Evolutionary conservation across 1,140 invertebrate genomes (phyloP).

Genomic region (Frieseomelitta varia): DNA sequence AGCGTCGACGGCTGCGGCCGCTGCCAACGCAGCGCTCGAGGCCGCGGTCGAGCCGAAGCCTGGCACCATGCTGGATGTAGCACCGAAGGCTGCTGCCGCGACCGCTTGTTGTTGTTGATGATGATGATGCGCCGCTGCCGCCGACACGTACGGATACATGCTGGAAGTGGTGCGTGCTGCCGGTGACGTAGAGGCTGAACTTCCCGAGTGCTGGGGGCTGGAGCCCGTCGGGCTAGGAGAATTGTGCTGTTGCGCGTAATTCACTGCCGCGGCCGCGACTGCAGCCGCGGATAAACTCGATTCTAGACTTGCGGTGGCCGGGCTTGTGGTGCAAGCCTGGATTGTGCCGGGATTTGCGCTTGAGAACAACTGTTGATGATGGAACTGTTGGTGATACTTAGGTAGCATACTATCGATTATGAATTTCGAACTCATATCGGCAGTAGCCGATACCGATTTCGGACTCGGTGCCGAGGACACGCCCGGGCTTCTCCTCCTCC

Average conservation of each 20-base stretch:
- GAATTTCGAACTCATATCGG: constrained; percentile 96
- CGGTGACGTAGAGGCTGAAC: constrained; percentile 82
- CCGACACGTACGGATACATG: constrained; percentile 88
- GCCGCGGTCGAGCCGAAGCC: constrained; percentile 85
- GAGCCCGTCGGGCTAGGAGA: constrained; percentile 80
- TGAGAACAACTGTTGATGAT: constrained; percentile 86
- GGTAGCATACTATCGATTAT: constrained; percentile 98
- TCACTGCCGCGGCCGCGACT: constrained; percentile 82
- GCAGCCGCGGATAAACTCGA: constrained; percentile 79
- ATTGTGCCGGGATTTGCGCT: constrained; percentile 81
- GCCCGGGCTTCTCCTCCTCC: constrained; percentile 53
- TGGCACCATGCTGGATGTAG: constrained; percentile 86
- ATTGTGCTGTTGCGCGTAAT: constrained; percentile 80
- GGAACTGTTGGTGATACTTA: constrained; percentile 93
- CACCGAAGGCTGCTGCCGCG: constrained; percentile 86
- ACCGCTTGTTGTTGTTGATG: constrained; percentile 87
- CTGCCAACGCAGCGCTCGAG: constrained; percentile 83
- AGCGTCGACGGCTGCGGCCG: constrained; percentile 85
- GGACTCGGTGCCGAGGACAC: constrained; percentile 66
- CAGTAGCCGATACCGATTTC: constrained; percentile 54
- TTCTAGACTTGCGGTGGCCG: constrained; percentile 82
- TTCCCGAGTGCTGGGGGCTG: constrained; percentile 80
- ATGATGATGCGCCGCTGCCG: constrained; percentile 87
- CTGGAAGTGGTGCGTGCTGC: constrained; percentile 84
- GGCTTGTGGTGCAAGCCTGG: constrained; percentile 81